phyloP scores from a whole-genome alignment of 2,797 vertebrate genomes.

The Holocentrus rufus region DNA sequence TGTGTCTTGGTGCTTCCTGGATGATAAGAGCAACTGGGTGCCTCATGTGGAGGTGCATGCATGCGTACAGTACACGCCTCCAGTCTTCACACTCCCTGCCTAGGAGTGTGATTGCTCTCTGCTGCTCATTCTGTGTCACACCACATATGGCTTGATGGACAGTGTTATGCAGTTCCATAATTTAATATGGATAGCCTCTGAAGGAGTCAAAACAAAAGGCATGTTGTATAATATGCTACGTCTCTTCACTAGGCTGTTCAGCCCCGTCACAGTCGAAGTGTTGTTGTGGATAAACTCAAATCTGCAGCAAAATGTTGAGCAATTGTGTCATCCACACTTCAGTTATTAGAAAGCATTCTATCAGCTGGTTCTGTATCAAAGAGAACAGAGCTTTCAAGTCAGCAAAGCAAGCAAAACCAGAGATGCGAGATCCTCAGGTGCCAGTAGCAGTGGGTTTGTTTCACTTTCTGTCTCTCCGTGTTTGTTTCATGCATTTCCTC shows the following conservation, averaged over 20 bases:
- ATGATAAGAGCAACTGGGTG: background rate
- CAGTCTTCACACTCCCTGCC: background rate
- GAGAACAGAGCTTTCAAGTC: background rate
- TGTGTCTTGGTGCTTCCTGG: background rate
- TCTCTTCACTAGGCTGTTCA: background rate
- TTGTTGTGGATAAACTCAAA: background rate
- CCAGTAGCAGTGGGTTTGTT: background rate
- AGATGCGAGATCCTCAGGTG: slow-evolving; percentile 11
- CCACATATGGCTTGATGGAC: too few species aligned
- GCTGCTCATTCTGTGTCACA: background rate
- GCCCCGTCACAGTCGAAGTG: background rate
- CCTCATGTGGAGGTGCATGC: background rate
- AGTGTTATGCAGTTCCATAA: background rate
- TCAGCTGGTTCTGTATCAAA: background rate
- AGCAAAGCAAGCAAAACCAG: background rate
- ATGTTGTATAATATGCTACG: background rate
- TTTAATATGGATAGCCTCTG: background rate
- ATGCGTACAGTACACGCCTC: too few species aligned
- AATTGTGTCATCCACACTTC: background rate
- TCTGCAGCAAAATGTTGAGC: background rate
- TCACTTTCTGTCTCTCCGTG: background rate
- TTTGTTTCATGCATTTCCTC: slow-evolving; percentile 31
- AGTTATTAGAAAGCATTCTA: background rate
- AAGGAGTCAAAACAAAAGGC: background rate
- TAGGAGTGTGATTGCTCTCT: background rate